Base-by-base conservation (phyloP, 2,888 invertebrate genomes). In the Lasioglossum figueresi region DNA sequence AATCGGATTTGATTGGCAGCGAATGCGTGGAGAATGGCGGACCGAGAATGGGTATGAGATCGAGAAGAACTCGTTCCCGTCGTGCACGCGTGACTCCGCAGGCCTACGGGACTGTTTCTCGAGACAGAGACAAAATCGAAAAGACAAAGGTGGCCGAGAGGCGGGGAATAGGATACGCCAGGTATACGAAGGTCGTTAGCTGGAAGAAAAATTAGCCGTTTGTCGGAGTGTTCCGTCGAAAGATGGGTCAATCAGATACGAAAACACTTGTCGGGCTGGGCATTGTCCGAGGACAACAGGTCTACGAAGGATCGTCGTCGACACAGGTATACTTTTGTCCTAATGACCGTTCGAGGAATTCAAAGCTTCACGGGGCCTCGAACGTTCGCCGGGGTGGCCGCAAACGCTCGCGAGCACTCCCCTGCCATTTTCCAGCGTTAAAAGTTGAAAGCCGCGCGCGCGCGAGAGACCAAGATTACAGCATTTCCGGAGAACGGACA, bases 171-270 rank as follows among this genome's bases (percentile, higher is more conserved):
- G 86, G 82, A 76, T 68, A 56, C 66, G 84, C 86, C 92, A 92
- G 92, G 92, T 92, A 92, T 91, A 90, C 87, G 90, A 91, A 92
- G 92, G 91, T 93, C 92, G 93, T 93, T 93, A 93, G 91, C 91
- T 91, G 82, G 89, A 89, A 93, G 92, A 93, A 93, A 93, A 93
- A 92, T 93, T 93, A 92, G 92, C 90, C 92, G 92, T 93, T 93
- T 92, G 92, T 91, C 90, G 89, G 89, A 84, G 82, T 59, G 78
- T 84, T 75, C 82, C 83, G 79, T 80, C 82, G 78, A 78, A 87
- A 93, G 94, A 94, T 93, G 93, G 93, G 94, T 93, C 93, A 93
- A 94, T 94, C 93, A 93, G 94, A 94, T 93, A 94, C 84, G 93
- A 93, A 93, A 93, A 94, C 93, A 93, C 91, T 93, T 93, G 94